Evolutionary conservation across 2,797 vertebrate species (phyloP), one percentile per base, ranked within the genome.

Genomic region (Toxotes lorentzi): DNA sequence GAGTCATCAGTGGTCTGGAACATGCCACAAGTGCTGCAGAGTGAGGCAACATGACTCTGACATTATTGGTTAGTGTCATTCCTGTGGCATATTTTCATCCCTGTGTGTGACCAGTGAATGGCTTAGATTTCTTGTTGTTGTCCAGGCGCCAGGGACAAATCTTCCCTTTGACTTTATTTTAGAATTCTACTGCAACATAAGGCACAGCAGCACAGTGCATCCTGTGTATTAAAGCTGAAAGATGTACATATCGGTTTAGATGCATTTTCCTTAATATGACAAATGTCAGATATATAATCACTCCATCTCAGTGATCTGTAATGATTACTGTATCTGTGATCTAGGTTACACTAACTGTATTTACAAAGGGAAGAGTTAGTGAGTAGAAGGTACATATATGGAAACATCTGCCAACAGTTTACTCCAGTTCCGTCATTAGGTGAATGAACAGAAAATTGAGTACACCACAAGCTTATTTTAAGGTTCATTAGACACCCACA

Each of bases 341-440:
- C 4, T 12, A 19, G 56, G 21, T 68, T 38, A 34, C 41, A 54
- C 11, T 48, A 16, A 56, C 23, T 60, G 5, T 19, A 40, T 66
- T 69, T 62, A 58, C 38, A 61, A 59, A 45, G 11, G 21, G 21
- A 48, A 13, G 38, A 56, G 13, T 66, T 30, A 54, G 24, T 66
- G 51, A 45, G 57, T 41, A 35, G 41, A 66, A 38, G 19, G 63
- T 57, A 64, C 59, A 45, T 62, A 38, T n/a, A 63, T 67, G 51
- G 67, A 84, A 90, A 88, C 86, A 88, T 91, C 90, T 91, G 88
- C 67, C 86, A 89, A 24, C 68, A 82, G 50, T 88, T 89, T 76
- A 71, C 68, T 84, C 32, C 30, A 75, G 32, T 73, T 76, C 70
- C 64, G 72, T 84, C 65, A 82, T 91, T 82, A 83, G 68, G 66